These are phyloP conservation scores for Mustelus asterias DNA, from an alignment of 2,113 vertebrate genomes.

Conservation along the genomic window DNA sequence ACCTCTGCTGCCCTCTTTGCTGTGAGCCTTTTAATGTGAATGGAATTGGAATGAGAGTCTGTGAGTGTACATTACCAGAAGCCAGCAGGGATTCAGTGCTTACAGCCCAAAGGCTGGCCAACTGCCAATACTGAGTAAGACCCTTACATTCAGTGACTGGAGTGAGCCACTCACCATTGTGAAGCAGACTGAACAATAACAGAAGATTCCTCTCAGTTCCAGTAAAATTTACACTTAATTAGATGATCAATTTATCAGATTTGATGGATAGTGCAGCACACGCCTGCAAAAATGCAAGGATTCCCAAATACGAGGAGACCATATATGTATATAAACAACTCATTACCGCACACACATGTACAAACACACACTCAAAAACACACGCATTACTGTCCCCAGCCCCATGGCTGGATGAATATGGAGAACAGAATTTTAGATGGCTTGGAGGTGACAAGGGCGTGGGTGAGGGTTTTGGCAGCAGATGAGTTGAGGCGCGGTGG, in stretches of 20 bases:
- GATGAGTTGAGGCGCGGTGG: not conserved
- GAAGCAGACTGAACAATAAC: not conserved
- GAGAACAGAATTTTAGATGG: not conserved
- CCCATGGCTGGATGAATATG: not conserved
- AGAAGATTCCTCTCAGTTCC: not conserved
- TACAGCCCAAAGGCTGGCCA: not conserved
- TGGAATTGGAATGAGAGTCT: constrained; percentile 27
- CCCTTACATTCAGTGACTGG: not conserved
- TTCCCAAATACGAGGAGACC: not conserved
- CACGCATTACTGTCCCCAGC: not conserved
- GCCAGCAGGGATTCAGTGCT: not conserved
- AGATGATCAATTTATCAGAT: not conserved
- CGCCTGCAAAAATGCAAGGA: not conserved
- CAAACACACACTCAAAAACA: not conserved
- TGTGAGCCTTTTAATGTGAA: constrained; percentile 29
- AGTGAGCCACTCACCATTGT: not conserved
- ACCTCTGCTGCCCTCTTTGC: constrained; percentile 24
- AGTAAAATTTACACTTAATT: constrained; percentile 4
- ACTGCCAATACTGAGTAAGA: not conserved
- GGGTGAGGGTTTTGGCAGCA: not conserved
- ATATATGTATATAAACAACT: not conserved
- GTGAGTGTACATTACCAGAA: constrained; percentile 19
- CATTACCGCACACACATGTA: not conserved
- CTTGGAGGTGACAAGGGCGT: not conserved
- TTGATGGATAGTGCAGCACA: not conserved